Evolutionary conservation across 2,888 invertebrate genomes (phyloP), one percentile per base, ranked within the genome.

Genomic region (Amphipoea lucens): DNA sequence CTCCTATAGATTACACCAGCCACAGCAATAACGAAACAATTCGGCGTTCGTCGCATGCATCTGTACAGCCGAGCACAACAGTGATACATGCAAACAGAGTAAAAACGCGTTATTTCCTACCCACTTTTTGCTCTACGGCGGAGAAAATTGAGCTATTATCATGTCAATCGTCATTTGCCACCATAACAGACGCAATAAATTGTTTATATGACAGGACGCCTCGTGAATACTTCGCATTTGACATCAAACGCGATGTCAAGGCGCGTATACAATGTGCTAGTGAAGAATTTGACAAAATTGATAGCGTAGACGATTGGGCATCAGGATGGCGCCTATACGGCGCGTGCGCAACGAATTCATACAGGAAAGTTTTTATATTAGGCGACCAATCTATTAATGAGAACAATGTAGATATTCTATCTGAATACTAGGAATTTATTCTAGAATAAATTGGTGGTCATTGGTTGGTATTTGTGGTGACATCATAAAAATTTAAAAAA

Each of bases 81-180:
- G 90, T 81, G 86, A 84, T 82, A 85, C 89, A 92, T 90, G 93
- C 91, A 90, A 90, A 88, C 88, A 87, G 91, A 94, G 93, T 94
- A 92, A 91, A 86, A 92, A 89, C 88, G 84, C 66, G 76, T 85
- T 83, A 90, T 90, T 90, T 91, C 87, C 90, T 90, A 87, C 79
- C n/a, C n/a, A n/a, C n/a, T n/a, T n/a, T 86, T 87, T 78, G 78
- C 89, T 85, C 78, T 89, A 85, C 42, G 87, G 76, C 86, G 57
- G 82, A 84, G 89, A 90, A 91, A 90, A 91, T 92, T 90, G 84
- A 87, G 78, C 89, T 83, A 90, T 92, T 91, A 83, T 90, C 78
- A 74, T 88, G 89, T 90, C 89, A 88, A 88, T 86, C 89, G 86
- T 62, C 40, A 87, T 75, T 79, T 82, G 85, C 68, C 63, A 78